Percentiles rank a stretch among this genome's conserved stretches.
These are phyloP conservation scores for Barnardius zonarius DNA, from an alignment of 2,113 vertebrate genomes.

Conservation along the genomic window DNA sequence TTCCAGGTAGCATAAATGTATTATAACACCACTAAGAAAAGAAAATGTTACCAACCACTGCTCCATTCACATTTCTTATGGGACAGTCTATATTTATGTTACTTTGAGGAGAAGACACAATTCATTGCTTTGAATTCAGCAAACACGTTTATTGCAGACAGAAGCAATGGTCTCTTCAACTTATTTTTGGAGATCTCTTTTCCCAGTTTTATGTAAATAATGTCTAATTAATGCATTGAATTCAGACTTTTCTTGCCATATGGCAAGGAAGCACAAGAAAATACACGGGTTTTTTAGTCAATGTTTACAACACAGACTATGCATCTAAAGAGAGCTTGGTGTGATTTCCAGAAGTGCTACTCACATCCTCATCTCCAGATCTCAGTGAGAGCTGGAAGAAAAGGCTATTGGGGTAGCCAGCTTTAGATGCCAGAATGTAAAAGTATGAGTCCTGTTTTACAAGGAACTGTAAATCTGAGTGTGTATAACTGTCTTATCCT, in stretches of 20 bases:
- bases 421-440: background rate
- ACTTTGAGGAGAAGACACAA: background rate
- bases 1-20: background rate
- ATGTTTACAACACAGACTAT: background rate
- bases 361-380: background rate
- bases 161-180: background rate
- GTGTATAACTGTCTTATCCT: background rate
- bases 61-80: slow-evolving; percentile 6
- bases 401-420: background rate
- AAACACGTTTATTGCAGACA: background rate
- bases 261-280: background rate
- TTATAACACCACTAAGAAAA: slow-evolving; percentile 1
- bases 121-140: background rate
- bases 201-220: background rate
- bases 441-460: background rate
- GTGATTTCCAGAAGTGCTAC: background rate
- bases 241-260: background rate
- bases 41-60: slow-evolving; percentile 2
- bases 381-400: background rate
- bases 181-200: background rate
- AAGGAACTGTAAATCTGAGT: background rate
- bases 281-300: background rate
- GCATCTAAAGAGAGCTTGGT: background rate
- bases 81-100: background rate
- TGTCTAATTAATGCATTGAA: background rate